Percentiles rank a stretch among this genome's conserved stretches.
These are phyloP conservation scores for Anoura caudifer DNA, from an alignment of 2,113 vertebrate species.

Conservation along the genomic window DNA sequence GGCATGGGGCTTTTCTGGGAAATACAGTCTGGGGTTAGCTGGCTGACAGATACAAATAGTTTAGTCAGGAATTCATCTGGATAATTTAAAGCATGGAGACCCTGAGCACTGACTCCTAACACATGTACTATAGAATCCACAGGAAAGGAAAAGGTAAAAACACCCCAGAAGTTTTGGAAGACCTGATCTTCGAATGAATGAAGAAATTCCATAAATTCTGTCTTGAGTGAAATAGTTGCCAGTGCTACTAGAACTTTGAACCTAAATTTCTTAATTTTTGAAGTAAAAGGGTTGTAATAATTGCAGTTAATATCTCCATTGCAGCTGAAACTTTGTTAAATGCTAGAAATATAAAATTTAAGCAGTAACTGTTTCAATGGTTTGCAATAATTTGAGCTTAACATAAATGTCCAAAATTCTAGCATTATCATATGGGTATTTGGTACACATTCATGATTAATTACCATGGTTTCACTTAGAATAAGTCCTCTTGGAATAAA, in stretches of 20 bases:
- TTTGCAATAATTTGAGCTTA: not conserved
- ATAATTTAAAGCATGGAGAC: not conserved
- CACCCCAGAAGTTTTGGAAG: not conserved
- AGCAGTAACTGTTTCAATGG: not conserved
- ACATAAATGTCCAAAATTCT: not conserved
- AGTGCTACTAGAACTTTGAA: not conserved
- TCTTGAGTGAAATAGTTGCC: not conserved
- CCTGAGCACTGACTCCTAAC: not conserved
- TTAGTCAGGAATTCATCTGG: not conserved
- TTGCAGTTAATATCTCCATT: not conserved
- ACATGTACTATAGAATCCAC: not conserved
- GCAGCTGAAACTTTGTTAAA: not conserved
- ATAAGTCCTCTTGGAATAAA: not conserved
- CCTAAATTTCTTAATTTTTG: not conserved
- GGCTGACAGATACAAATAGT: not conserved
- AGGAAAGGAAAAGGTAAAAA: not conserved
- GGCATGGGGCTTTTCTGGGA: not conserved
- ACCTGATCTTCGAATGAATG: not conserved
- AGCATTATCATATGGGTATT: not conserved
- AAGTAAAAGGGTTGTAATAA: not conserved
- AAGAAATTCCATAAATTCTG: not conserved
- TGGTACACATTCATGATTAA: not conserved
- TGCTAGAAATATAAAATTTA: not conserved
- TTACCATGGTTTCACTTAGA: not conserved
- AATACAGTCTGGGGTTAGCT: not conserved